These are phyloP conservation scores for Teleogryllus occipitalis DNA, from an alignment of 1,140 invertebrate species.

Conservation along the genomic window DNA sequence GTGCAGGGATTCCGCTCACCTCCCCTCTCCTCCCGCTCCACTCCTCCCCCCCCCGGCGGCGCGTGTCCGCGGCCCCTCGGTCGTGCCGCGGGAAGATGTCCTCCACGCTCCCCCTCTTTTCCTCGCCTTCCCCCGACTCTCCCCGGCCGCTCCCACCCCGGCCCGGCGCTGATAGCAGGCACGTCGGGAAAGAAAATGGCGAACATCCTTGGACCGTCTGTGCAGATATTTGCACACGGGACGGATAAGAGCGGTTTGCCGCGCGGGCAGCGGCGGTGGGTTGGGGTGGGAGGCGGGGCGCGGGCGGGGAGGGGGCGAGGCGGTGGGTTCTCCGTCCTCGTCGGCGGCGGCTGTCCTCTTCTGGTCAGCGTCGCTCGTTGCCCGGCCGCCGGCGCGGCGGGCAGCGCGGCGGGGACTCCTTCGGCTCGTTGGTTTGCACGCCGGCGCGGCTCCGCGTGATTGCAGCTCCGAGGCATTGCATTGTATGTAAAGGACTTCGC, in stretches of 20 bases:
- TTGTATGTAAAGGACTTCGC: constrained; percentile 4
- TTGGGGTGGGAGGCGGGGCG: too few relatives aligned
- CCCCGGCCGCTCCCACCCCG: too few relatives aligned
- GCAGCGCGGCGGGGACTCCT: neutral
- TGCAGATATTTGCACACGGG: neutral
- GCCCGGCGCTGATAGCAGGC: neutral
- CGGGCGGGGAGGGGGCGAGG: too few relatives aligned
- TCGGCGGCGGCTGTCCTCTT: neutral
- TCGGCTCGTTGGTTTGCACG: neutral
- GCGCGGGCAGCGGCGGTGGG: neutral
- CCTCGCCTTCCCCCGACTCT: neutral
- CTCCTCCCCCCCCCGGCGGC: too few relatives aligned
- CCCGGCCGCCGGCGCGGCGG: too few relatives aligned
- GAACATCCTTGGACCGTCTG: neutral
- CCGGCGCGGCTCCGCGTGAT: neutral
- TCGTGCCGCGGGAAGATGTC: neutral
- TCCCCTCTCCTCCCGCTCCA: neutral
- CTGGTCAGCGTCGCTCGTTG: neutral
- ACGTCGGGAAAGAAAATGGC: neutral
- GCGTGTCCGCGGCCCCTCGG: neutral
- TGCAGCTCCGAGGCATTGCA: neutral
- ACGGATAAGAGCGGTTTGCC: too few relatives aligned
- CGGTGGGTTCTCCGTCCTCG: neutral
- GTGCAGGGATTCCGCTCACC: too few relatives aligned
- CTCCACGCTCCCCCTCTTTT: neutral